Base-by-base conservation (phyloP, 2,797 vertebrate genomes). In the Caiman crocodilus region DNA sequence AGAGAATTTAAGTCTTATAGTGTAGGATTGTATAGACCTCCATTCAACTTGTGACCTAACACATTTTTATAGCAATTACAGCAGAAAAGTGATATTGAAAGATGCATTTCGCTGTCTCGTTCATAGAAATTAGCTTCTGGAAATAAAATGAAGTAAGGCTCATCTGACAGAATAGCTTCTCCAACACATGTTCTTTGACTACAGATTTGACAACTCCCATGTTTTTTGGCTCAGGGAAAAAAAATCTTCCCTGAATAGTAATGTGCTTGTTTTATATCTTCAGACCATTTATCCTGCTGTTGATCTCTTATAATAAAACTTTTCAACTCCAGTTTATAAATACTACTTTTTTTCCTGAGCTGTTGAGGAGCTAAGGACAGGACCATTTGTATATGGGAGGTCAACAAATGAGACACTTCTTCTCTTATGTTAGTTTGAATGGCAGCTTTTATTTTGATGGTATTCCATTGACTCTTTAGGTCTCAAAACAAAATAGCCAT, bases 121-220 rank as follows among this genome's bases (percentile, higher is more conserved):
- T 83, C 71, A 79, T 20, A 82, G 15, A 76, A 58, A 69, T 76
- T 83, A 71, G 32, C 76, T 55, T 35, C n/a, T 87, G n/a, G 82
- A 50, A 73, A 73, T 73, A n/a, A 82, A 15, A 30, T 87, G 76
- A 17, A 84, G 32, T 35, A 57, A 20, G 42, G 32, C 61, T 25
- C 14, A 59, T 84, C 26, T 76, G 77, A 10, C 57, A 55, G 26
- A 86, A 28, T 2, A 63, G 35, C 23, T 84, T 69, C 15, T 23
- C 0, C 0, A 55, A 58, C 0, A 0, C 6, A 7, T 28, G 85
- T 21, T 80, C 50, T 58, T 26, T 20, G 57, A 80, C 2, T 18
- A 16, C 14, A 8, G 2, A 17, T 10, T 84, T 56, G 79, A 4
- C 84, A 60, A 78, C 25, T 8, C 42, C 60, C 30, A 55, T 23